Evolutionary conservation across 2,888 invertebrate genomes (phyloP), one percentile per base, ranked within the genome.

Genomic region (Dione juno): DNA sequence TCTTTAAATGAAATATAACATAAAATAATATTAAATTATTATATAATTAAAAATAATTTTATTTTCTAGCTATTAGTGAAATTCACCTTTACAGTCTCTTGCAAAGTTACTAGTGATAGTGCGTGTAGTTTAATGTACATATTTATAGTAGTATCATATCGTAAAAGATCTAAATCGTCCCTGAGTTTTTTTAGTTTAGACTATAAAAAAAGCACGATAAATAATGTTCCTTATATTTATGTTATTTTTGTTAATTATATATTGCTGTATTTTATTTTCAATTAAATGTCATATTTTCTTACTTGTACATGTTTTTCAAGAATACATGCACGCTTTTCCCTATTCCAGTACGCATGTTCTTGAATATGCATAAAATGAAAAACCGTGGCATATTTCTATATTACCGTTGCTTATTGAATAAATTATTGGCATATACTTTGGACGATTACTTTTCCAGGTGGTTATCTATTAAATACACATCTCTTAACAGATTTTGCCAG

Each of bases 71-170:
- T 43, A 14, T 16, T 28, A 37, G 11, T 58, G 14, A 59, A 48
- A 28, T 50, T 59, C 14, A 67, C 67, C 67, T 21, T 58, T 52
- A 66, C 59, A 70, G 59, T 69, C 41, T 67, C 52, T 43, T 57
- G 54, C 64, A 50, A 65, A 80, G 83, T 86, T 9, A 35, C n/a
- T 54, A 35, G 35, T 54, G 54, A 54, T n/a, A 54, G 35, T 54
- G 35, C 54, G 35, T 35, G n/a, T 54, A n/a, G 35, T 54, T 54
- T 37, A 35, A 37, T 54, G n/a, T 9, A n/a, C 54, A 9, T 54
- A 54, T 54, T 35, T 54, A 54, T 54, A 54, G 54, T 54, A 35
- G 35, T 28, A 28, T 54, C 54, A 54, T 35, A 53, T 53, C n/a
- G n/a, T 53, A n/a, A 53, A 14, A 28, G 0, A 48, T n/a, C 14